These are phyloP conservation scores for Amblyornis subalaris DNA, from an alignment of 2,113 vertebrate genomes.

Conservation along the genomic window DNA sequence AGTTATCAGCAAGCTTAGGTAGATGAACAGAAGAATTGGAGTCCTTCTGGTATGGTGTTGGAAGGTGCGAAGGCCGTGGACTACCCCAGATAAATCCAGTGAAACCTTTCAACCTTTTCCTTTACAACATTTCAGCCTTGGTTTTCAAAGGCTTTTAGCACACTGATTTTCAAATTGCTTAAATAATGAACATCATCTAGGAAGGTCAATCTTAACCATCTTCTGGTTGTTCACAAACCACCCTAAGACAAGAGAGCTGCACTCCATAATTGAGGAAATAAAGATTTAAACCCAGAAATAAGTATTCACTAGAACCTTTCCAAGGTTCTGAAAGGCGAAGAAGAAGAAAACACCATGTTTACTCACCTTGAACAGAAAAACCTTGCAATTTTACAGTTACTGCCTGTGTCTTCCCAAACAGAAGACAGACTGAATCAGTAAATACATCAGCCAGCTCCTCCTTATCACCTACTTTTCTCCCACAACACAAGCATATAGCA, in stretches of 20 bases:
- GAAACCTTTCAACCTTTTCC: background rate
- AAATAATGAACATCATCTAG: background rate
- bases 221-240: background rate
- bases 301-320: background rate
- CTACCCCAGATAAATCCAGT: background rate
- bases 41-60: background rate
- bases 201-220: background rate
- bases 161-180: background rate
- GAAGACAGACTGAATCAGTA: background rate
- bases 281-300: background rate
- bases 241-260: background rate
- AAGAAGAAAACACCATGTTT: background rate
- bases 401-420: background rate
- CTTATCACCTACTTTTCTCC: background rate
- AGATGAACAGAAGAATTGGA: background rate
- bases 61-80: background rate
- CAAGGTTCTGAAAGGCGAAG: background rate
- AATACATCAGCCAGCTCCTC: background rate
- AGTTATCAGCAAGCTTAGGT: background rate
- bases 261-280: background rate
- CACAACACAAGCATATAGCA: background rate
- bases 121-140: background rate
- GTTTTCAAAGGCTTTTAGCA: background rate
- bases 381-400: background rate
- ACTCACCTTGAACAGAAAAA: constrained; percentile 14